Base-by-base conservation (phyloP, 2,888 invertebrate species). In the Allolobophora icterica region DNA sequence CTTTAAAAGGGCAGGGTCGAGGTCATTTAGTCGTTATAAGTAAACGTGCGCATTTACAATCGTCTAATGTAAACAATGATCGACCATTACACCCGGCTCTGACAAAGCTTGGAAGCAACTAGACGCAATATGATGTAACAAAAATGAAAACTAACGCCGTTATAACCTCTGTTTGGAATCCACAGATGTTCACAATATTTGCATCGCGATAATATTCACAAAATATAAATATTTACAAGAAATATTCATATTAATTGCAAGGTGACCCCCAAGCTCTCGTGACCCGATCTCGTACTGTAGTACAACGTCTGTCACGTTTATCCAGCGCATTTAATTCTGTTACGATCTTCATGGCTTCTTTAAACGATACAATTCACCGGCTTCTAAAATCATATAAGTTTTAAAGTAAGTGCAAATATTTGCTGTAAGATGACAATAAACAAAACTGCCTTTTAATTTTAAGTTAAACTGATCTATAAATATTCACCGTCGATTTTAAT, bases 181-280 rank as follows among this genome's bases (percentile, higher is more conserved):
- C 6, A 71, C 11, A 71, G n/a, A 30, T n/a, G 30, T 71, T 71
- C 13, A 71, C 30, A 71, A n/a, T 71, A 30, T 11, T 8, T 71
- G 30, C 71, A 71, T 71, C 30, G 8, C n/a, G 30, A 71, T n/a
- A 24, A 71, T 71, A 8, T 71, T 71, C 8, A 71, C 30, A 71
- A 71, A 52, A 30, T 71, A 71, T 71, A 71, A n/a, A 71, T 17
- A n/a, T 71, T 71, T n/a, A 71, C n/a, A n/a, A 71, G 71, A 71
- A 71, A 71, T n/a, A 71, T n/a, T 71, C n/a, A n/a, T 71, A 71
- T n/a, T 71, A 71, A 71, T n/a, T 71, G 71, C 71, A 71, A 71
- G 52, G 71, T 71, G 71, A 71, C 71, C 71, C 71, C 71, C 3
- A 24, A 71, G 71, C 71, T 71, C 71, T 71, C 71, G 71, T 71